phyloP scores from a whole-genome alignment of 2,113 vertebrate genomes.

The Dromaius novaehollandiae region DNA sequence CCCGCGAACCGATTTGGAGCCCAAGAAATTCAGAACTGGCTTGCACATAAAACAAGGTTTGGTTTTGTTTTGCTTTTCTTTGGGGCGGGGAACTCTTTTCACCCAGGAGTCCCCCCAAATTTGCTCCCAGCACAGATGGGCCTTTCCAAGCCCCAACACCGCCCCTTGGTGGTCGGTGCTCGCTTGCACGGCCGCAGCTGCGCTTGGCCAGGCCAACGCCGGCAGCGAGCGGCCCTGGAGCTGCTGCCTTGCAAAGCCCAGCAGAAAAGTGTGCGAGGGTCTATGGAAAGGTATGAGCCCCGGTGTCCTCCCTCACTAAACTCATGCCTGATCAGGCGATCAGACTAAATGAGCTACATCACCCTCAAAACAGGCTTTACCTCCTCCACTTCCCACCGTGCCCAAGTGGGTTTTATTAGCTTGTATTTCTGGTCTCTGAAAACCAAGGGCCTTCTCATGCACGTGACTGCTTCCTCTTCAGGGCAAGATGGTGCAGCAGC shows the following conservation, averaged over 20 bases:
- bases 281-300: not conserved
- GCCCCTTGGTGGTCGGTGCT: slow-evolving; percentile 45
- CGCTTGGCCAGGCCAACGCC: not conserved
- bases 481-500: not conserved
- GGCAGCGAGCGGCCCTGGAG: not conserved
- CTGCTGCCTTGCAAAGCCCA: not conserved
- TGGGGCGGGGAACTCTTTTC: not conserved
- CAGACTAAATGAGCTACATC: too few relatives aligned
- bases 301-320: not conserved
- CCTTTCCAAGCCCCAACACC: slow-evolving; percentile 45
- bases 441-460: not conserved
- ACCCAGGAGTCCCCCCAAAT: not conserved
- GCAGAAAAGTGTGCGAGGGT: not conserved
- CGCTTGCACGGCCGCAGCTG: not conserved
- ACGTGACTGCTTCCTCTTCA: not conserved
- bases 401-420: not conserved
- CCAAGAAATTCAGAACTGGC: not conserved
- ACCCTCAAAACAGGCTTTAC: too few relatives aligned
- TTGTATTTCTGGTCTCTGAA: not conserved
- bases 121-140: fast-evolving
- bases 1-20: not conserved
- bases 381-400: too few relatives aligned
- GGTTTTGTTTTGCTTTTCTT: not conserved
- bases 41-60: not conserved
- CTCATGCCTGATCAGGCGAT: not conserved